phyloP scores from a whole-genome alignment of 2,797 vertebrate species.

The Saguinus oedipus region DNA sequence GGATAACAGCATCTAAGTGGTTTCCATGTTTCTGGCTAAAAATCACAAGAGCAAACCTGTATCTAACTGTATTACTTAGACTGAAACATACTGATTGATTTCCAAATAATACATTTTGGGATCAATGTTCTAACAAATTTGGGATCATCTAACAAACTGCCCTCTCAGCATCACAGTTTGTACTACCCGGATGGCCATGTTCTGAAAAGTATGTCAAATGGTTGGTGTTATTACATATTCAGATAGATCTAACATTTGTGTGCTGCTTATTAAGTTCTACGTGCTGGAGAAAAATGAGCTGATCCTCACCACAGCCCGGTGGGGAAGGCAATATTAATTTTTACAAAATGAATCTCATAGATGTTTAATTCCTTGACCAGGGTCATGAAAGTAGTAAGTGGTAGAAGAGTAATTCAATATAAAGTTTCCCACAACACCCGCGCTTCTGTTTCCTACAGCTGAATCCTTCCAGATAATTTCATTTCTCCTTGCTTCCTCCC shows the following conservation, averaged over 20 bases:
- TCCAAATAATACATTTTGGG: constrained; percentile 21
- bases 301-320: not conserved
- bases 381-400: not conserved
- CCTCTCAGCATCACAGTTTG: not conserved
- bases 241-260: constrained; percentile 44
- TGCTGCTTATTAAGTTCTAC: constrained; percentile 43
- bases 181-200: not conserved
- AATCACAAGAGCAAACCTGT: not conserved
- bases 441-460: not conserved
- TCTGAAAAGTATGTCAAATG: constrained; percentile 27
- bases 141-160: not conserved
- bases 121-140: not conserved
- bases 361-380: constrained; percentile 46
- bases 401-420: not conserved
- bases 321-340: constrained; percentile 34
- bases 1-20: not conserved
- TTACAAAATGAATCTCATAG: constrained; percentile 27
- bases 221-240: constrained; percentile 44
- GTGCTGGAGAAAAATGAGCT: not conserved
- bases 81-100: not conserved
- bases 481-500: not conserved
- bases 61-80: not conserved
- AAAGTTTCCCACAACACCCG: not conserved
- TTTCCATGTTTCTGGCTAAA: not conserved
- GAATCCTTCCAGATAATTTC: not conserved